These are phyloP conservation scores for Leptatherina wallacei DNA, from an alignment of 2,797 vertebrate species.

Conservation along the genomic window DNA sequence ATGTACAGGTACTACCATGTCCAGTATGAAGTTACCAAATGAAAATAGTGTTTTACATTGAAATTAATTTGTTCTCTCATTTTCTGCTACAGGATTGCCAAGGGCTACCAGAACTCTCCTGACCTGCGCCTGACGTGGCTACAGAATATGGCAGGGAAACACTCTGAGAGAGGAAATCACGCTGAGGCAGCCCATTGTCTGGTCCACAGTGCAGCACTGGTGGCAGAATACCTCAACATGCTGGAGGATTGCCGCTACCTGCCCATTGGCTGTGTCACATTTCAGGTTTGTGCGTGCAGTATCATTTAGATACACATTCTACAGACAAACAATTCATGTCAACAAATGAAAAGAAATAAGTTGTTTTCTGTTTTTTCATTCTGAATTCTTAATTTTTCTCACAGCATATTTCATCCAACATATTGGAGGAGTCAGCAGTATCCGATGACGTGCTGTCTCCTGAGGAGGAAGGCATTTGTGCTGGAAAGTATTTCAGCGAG, in stretches of 20 bases:
- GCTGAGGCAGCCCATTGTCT: constrained; percentile 93
- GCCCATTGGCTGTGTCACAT: constrained; percentile 93
- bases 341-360: not conserved
- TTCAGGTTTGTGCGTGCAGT: constrained; percentile 84
- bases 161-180: constrained; percentile 89
- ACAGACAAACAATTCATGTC: not conserved
- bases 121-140: constrained; percentile 94
- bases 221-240: constrained; percentile 94
- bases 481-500: constrained; percentile 93
- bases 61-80: not conserved
- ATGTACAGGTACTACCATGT: constrained; percentile 88
- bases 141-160: constrained; percentile 94
- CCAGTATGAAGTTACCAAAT: not conserved
- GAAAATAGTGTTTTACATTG: not conserved
- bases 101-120: constrained; percentile 94
- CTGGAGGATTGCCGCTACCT: constrained; percentile 92
- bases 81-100: constrained; percentile 86
- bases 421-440: constrained; percentile 92
- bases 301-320: constrained; percentile 10
- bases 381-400: constrained; percentile 18
- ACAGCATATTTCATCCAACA: constrained; percentile 92
- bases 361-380: constrained; percentile 7
- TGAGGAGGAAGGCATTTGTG: constrained; percentile 93
- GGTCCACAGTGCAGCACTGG: constrained; percentile 91
- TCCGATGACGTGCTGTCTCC: constrained; percentile 93